These are phyloP conservation scores for Actinia tenebrosa DNA, from an alignment of 64 coral and sea anemone genomes.

Conservation along the genomic window DNA sequence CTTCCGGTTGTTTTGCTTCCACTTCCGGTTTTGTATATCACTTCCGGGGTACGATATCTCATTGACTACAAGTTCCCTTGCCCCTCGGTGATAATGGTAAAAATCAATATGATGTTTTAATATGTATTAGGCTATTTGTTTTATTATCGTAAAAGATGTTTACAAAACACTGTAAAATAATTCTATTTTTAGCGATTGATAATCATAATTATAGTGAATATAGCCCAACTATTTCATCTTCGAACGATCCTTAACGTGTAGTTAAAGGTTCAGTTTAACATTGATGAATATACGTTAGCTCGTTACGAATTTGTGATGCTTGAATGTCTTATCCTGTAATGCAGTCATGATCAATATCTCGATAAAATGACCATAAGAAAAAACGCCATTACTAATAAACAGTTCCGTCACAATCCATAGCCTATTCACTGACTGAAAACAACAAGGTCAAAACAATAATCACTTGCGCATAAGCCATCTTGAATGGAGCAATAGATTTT, in stretches of 20 bases:
- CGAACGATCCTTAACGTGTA: neutral
- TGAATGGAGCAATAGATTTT: too few relatives aligned
- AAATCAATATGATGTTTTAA: neutral
- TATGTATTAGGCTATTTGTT: neutral
- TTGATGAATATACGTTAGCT: neutral
- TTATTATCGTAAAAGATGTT: conserved; percentile 5
- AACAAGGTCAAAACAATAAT: too few relatives aligned
- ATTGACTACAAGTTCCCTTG: neutral
- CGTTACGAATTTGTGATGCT: neutral
- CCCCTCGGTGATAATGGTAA: neutral
- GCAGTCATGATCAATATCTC: neutral
- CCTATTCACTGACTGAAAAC: neutral
- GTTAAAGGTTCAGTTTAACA: neutral
- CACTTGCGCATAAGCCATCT: too few relatives aligned
- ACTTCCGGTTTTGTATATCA: neutral
- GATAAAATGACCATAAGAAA: neutral
- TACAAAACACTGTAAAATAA: conserved; percentile 13
- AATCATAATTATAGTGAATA: neutral
- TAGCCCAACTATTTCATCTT: neutral
- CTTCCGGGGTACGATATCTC: neutral
- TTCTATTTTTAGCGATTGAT: conserved; percentile 7
- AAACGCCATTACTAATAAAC: neutral
- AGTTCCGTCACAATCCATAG: neutral
- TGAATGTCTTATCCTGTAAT: too few relatives aligned
- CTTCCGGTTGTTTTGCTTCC: neutral